Evolutionary conservation across 2,113 vertebrate species (phyloP).

Genomic region (Hiodon tergisus): DNA sequence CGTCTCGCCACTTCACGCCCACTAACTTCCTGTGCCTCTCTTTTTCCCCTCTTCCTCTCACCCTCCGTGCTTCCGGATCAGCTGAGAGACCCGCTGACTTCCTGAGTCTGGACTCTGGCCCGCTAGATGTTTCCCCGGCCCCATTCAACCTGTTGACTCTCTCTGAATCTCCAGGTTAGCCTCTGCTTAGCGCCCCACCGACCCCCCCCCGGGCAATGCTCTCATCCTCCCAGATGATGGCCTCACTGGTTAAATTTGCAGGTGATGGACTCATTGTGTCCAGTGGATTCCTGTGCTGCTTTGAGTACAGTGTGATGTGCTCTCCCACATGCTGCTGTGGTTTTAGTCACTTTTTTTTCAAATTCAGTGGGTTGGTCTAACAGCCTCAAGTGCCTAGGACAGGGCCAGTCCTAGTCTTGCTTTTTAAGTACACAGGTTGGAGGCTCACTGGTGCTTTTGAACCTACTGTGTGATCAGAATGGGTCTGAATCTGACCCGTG

Average conservation of each 20-base stretch:
- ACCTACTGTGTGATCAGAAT: too few relatives aligned
- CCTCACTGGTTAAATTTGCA: too few relatives aligned
- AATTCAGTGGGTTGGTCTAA: too few relatives aligned
- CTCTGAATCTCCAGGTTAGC: slow-evolving; percentile 78
- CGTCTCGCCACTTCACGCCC: not conserved
- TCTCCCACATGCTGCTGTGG: not conserved
- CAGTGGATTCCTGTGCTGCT: not conserved
- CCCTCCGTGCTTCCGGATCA: slow-evolving; percentile 35
- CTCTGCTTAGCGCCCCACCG: not conserved
- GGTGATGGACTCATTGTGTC: not conserved
- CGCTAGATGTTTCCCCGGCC: slow-evolving; percentile 72
- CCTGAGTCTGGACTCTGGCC: slow-evolving; percentile 66
- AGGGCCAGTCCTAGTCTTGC: too few relatives aligned
- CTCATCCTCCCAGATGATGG: too few relatives aligned
- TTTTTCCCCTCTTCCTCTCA: not conserved
- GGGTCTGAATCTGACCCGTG: too few relatives aligned
- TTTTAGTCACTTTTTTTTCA: too few relatives aligned
- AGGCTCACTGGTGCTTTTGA: too few relatives aligned
- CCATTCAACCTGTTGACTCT: slow-evolving; percentile 75
- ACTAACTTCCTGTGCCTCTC: not conserved
- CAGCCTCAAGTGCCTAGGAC: too few relatives aligned
- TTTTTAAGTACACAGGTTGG: too few relatives aligned
- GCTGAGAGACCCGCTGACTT: slow-evolving; percentile 74
- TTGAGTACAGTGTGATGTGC: not conserved
- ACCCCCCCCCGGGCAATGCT: too few relatives aligned